Base-by-base conservation (phyloP, 2,797 vertebrate genomes). In the Tenualosa ilisha region DNA sequence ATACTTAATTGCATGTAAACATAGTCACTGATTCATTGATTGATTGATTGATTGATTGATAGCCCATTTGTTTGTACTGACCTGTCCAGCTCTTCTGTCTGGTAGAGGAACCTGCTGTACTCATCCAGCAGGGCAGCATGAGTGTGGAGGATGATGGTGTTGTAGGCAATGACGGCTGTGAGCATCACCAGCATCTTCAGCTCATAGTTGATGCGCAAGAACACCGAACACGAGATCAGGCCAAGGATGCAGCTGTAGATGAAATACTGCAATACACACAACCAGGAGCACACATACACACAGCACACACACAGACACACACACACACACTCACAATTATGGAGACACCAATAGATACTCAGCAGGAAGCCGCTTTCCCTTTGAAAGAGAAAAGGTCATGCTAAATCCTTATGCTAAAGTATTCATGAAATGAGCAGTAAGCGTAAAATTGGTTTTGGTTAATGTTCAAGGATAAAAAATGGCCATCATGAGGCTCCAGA, bases 241-340 rank as follows among this genome's bases (percentile, higher is more conserved):
- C 97, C 98, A 93, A 99, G 95, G 81, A 99, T 97, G 85, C 98
- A 99, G 94, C 98, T 98, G 96, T 99, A 99, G 91, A 99, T 98
- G 87, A 99, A 99, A 92, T 99, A 99, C 98, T 99, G 91, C 43
- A 83, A 91, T 37, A 90, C 81, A 4, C 88, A 83, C 86, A 56
- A 11, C 15, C 54, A 56, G 15, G 31, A 31, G 31, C 31, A 56
- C 54, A 24, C n/a, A 65, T 31, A 31, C 3, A n/a, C 56, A 8
- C 59, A 63, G 56, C 22, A 26, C 59, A 26, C 1, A 26, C n/a
- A 63, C 59, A n/a, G 0, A n/a, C 59, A 63, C 7, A 63, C 1
- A 24, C n/a, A 63, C 65, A 83, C 1, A 81, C 50, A 82, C 63
- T 56, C 49, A 79, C 6, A 6, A n/a, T 20, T 17, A 54, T 15